phyloP scores from a whole-genome alignment of 2,888 invertebrate species.

The Sinotaia quadrata region DNA sequence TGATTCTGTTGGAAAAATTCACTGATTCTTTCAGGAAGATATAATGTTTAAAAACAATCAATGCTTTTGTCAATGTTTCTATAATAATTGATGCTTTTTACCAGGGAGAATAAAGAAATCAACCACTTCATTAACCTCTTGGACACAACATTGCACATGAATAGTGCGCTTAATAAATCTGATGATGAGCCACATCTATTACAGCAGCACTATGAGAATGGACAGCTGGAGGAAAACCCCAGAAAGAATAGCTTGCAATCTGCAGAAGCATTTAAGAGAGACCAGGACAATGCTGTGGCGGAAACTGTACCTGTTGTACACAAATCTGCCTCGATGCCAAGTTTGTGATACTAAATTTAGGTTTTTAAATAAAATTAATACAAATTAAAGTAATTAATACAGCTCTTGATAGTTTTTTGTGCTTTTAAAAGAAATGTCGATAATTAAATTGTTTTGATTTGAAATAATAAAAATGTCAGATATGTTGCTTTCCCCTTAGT shows the following conservation, averaged over 20 bases:
- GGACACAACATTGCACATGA: slow-evolving; percentile 66
- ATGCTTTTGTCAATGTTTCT: too few relatives aligned
- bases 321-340: slow-evolving; percentile 59
- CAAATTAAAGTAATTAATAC: too few relatives aligned
- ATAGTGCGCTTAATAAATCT: slow-evolving; percentile 54
- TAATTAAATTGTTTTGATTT: too few relatives aligned
- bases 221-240: not conserved
- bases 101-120: slow-evolving; percentile 69
- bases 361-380: too few relatives aligned
- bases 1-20: too few relatives aligned
- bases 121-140: slow-evolving; percentile 67
- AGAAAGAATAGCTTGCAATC: not conserved
- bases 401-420: too few relatives aligned
- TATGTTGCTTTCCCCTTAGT: too few relatives aligned
- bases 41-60: not conserved
- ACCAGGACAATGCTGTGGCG: not conserved
- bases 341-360: slow-evolving; percentile 40
- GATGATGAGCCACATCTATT: slow-evolving; percentile 58
- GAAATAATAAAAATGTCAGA: too few relatives aligned
- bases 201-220: not conserved
- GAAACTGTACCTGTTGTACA: slow-evolving; percentile 39
- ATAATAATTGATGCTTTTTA: not conserved
- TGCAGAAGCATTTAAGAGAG: not conserved
- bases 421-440: too few relatives aligned
- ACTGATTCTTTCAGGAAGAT: too few relatives aligned